Conservation (phyloP, 1,140 invertebrate species). For the Lasioglossum baleicum region DNA sequence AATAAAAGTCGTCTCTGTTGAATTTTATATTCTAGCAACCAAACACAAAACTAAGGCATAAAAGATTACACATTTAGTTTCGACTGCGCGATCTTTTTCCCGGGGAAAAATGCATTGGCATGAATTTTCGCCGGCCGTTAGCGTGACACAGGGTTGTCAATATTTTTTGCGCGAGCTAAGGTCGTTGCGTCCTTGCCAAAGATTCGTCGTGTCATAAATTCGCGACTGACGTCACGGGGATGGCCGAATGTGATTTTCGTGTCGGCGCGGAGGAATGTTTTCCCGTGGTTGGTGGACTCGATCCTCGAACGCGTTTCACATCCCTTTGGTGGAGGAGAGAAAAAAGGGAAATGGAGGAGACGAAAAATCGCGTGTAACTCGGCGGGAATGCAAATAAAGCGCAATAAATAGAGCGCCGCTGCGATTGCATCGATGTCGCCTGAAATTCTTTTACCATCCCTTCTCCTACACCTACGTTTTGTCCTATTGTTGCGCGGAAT, state of each 20-base stretch:
- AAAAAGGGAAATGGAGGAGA: conserved; percentile 25
- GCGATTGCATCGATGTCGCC: conserved; percentile 45
- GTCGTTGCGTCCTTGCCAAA: conserved; percentile 8
- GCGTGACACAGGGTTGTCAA: not conserved
- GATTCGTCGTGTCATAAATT: conserved; percentile 32
- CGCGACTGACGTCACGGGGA: not conserved
- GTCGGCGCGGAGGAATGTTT: conserved; percentile 27
- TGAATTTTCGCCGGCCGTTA: not conserved
- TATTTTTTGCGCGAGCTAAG: conserved; percentile 9
- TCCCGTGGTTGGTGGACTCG: not conserved
- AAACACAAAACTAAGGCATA: too few species aligned
- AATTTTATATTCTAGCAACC: too few species aligned
- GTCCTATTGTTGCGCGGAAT: not conserved
- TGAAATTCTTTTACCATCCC: conserved; percentile 7
- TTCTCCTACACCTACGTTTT: not conserved
- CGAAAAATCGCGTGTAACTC: conserved; percentile 57
- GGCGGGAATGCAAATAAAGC: conserved; percentile 65
- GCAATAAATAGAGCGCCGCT: conserved; percentile 56
- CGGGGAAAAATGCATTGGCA: not conserved
- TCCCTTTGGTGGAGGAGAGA: not conserved
- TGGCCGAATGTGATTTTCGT: conserved; percentile 41
- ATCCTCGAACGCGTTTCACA: conserved; percentile 5
- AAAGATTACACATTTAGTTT: too few species aligned
- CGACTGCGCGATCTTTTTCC: too few species aligned
- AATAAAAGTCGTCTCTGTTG: too few species aligned